Percentiles rank a stretch among this genome's conserved stretches.
Conservation (phyloP, 2,113 vertebrate species). For the Ginglymostoma cirratum region DNA sequence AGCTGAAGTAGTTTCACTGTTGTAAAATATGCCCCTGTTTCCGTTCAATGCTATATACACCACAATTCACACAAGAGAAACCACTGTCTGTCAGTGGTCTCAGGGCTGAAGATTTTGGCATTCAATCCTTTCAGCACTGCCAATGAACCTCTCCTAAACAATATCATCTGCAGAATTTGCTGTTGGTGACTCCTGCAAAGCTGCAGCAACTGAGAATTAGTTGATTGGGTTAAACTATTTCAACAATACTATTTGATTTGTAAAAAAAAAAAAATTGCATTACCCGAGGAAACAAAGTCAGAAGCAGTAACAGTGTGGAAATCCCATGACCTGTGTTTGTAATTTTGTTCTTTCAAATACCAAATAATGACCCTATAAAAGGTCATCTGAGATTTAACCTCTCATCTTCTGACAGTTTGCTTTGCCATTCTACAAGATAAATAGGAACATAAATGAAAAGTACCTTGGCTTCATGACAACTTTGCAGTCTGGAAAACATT, state of each 20-base stretch:
- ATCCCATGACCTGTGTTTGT: background rate
- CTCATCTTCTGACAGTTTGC: background rate
- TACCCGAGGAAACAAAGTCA: background rate
- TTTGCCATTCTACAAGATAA: background rate
- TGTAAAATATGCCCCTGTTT: background rate
- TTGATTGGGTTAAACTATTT: background rate
- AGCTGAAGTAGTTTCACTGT: background rate
- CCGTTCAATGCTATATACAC: background rate
- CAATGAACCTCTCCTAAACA: background rate
- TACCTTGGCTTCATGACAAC: background rate
- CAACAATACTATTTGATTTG: background rate
- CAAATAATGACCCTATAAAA: background rate
- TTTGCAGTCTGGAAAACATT: background rate
- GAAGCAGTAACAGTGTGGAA: background rate
- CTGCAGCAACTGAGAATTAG: background rate
- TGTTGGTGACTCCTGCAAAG: too few species aligned
- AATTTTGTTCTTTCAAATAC: background rate
- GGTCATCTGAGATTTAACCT: background rate
- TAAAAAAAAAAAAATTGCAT: background rate
- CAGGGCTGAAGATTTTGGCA: background rate
- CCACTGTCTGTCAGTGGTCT: background rate
- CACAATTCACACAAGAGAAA: background rate
- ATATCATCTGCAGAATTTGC: background rate
- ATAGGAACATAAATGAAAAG: background rate
- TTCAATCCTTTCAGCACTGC: background rate